Evolutionary conservation across 2,797 vertebrate species (phyloP).

Genomic region (Helarctos malayanus): DNA sequence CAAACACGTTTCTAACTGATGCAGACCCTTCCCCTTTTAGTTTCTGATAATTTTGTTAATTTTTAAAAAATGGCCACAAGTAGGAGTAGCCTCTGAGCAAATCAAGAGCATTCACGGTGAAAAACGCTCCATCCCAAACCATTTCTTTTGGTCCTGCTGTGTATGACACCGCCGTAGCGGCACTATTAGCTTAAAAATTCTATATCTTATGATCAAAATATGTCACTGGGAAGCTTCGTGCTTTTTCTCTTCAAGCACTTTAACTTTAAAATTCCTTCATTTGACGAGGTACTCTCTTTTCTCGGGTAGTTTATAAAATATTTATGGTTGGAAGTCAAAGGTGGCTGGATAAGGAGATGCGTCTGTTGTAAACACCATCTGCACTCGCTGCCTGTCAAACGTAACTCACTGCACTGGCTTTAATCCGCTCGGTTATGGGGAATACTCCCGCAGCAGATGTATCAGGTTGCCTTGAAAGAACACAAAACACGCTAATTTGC

Average conservation of each 20-base stretch:
- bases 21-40: background rate
- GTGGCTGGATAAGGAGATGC: background rate
- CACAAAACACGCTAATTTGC: background rate
- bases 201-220: background rate
- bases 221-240: background rate
- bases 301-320: constrained; percentile 41
- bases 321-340: background rate
- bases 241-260: background rate
- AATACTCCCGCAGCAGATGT: background rate
- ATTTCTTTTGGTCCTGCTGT: background rate
- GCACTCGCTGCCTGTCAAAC: background rate
- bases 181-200: background rate
- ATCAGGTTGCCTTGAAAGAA: background rate
- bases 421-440: background rate
- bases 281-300: constrained; percentile 14
- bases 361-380: background rate
- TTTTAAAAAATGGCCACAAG: background rate
- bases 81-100: background rate
- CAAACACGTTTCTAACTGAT: background rate
- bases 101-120: background rate
- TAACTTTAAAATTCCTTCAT: background rate
- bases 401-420: background rate
- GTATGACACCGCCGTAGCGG: too few relatives aligned
- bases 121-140: background rate
- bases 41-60: background rate